A percentile compares a stretch with the other conserved stretches of the same genome.
Evolutionary conservation across 2,888 invertebrate species (phyloP).

Genomic region (Drosophila meridiana): DNA sequence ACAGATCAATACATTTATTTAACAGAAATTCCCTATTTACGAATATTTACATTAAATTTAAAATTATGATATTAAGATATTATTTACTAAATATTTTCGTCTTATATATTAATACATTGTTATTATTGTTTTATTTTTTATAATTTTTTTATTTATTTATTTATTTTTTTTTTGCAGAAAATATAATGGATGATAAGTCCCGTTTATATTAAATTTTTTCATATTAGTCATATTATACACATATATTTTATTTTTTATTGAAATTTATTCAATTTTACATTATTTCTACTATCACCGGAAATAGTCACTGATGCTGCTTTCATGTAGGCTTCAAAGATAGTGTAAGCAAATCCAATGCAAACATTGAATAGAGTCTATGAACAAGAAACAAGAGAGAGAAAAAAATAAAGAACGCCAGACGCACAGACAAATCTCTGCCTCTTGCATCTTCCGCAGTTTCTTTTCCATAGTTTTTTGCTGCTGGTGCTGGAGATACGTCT

Average conservation of each 20-base stretch:
- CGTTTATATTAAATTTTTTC: too few species aligned
- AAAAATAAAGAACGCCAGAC: constrained; percentile 18
- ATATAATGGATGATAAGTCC: too few species aligned
- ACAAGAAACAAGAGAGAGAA: neutral
- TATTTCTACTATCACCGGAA: neutral
- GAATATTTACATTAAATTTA: too few species aligned
- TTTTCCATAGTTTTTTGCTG: constrained; percentile 24
- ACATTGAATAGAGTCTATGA: constrained; percentile 3
- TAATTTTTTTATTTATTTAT: too few species aligned
- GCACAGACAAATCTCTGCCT: constrained; percentile 32
- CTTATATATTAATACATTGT: too few species aligned
- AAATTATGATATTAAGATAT: too few species aligned
- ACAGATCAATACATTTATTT: too few species aligned
- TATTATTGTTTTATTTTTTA: too few species aligned
- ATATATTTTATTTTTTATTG: neutral
- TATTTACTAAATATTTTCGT: too few species aligned
- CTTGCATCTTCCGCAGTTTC: constrained; percentile 35
- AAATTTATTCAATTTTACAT: neutral
- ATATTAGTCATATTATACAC: too few species aligned
- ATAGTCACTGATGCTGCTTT: neutral
- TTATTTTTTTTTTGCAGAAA: too few species aligned
- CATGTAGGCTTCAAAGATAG: neutral
- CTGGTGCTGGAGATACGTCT: constrained; percentile 21
- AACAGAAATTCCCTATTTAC: too few species aligned
- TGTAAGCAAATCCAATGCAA: neutral